Conservation (phyloP, 2,797 vertebrate genomes). For the Aeoliscus strigatus region DNA sequence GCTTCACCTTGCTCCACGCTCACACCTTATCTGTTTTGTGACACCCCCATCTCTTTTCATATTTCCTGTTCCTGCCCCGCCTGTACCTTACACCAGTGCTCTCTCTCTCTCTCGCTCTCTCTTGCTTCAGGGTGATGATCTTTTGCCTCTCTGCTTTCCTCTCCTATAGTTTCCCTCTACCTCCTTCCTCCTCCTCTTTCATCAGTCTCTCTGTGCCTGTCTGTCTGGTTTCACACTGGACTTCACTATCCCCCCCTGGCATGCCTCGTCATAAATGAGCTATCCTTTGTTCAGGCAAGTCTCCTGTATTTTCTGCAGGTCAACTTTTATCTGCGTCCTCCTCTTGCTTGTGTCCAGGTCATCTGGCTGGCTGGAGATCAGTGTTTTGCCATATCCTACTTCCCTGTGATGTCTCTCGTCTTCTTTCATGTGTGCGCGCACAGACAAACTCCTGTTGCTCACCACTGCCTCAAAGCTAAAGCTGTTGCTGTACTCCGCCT, state of each 20-base stretch:
- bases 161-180: conserved; percentile 1
- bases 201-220: conserved; percentile 11
- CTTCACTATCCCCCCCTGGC: conserved; percentile 6
- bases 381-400: conserved; percentile 3
- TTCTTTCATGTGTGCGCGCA: conserved; percentile 4
- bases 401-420: conserved; percentile 8
- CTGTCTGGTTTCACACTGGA: conserved; percentile 10
- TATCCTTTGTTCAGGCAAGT: conserved; percentile 16
- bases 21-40: conserved; percentile 1
- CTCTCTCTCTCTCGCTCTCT: neutral
- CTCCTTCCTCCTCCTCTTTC: neutral
- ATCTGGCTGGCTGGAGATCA: conserved; percentile 1
- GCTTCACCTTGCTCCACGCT: conserved; percentile 9
- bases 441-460: conserved; percentile 34
- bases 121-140: conserved; percentile 4
- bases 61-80: neutral
- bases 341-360: conserved; percentile 5
- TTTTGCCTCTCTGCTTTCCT: conserved; percentile 9
- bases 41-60: conserved; percentile 2
- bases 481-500: conserved; percentile 48
- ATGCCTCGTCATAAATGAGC: no score
- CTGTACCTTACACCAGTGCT: neutral
- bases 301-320: conserved; percentile 3
- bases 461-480: conserved; percentile 24
- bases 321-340: conserved; percentile 3